These are phyloP conservation scores for Argyresthia goedartella DNA, from an alignment of 2,888 invertebrate species.

Conservation along the genomic window DNA sequence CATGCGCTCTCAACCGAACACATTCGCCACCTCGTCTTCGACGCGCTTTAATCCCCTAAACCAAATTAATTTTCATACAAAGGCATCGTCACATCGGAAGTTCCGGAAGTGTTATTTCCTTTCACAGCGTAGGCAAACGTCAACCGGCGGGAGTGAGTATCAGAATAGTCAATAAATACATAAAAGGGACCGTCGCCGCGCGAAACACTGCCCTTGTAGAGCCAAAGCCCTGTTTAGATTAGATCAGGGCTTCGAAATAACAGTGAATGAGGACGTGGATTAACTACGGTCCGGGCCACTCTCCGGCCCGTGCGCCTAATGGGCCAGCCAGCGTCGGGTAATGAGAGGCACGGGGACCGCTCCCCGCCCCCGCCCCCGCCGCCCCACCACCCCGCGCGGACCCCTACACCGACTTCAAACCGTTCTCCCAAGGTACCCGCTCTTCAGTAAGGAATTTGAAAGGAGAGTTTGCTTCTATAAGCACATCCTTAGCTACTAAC, in stretches of 20 bases:
- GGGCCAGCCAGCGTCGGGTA: slow-evolving; percentile 62
- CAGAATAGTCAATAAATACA: slow-evolving; percentile 55
- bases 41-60: slow-evolving; percentile 18
- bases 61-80: slow-evolving; percentile 47
- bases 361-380: slow-evolving; percentile 23
- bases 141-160: slow-evolving; percentile 43
- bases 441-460: slow-evolving; percentile 18
- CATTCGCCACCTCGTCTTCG: slow-evolving; percentile 9
- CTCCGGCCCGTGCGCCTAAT: slow-evolving; percentile 63
- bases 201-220: slow-evolving; percentile 65
- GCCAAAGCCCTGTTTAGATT: slow-evolving; percentile 70
- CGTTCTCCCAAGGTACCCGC: slow-evolving; percentile 30
- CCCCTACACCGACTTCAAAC: slow-evolving; percentile 28
- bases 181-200: slow-evolving; percentile 63
- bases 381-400: slow-evolving; percentile 17
- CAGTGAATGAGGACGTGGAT: slow-evolving; percentile 72
- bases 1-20: slow-evolving; percentile 12
- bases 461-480: not conserved
- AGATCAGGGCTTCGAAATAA: slow-evolving; percentile 71
- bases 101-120: slow-evolving; percentile 60
- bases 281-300: slow-evolving; percentile 69
- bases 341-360: slow-evolving; percentile 54
- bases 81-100: slow-evolving; percentile 42
- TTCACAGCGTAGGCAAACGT: slow-evolving; percentile 56
- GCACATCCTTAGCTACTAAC: not conserved